Percentiles rank a stretch among this genome's conserved stretches.
Conservation (phyloP, 2,113 vertebrate genomes). For the Salvator merianae region DNA sequence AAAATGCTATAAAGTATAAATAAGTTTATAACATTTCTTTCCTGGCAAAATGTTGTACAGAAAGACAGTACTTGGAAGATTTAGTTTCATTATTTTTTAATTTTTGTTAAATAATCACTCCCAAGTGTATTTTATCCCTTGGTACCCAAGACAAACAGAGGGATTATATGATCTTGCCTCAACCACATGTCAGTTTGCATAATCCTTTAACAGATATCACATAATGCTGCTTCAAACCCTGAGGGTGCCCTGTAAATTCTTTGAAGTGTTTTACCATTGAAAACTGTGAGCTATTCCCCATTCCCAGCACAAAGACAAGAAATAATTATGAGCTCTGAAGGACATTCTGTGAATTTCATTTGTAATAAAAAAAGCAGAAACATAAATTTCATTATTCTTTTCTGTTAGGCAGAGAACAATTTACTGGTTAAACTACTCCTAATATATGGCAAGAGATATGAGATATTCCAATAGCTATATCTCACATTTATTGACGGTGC, state of each 20-base stretch:
- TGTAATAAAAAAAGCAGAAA: neutral
- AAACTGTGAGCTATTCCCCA: no score
- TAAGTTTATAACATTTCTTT: neutral
- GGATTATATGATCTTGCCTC: neutral
- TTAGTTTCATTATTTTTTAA: neutral
- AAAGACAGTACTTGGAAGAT: no score
- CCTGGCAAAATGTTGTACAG: no score
- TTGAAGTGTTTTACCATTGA: neutral
- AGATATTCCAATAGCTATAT: neutral
- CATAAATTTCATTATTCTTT: neutral
- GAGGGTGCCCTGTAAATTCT: neutral
- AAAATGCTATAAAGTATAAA: neutral
- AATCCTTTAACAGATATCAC: neutral
- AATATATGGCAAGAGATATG: neutral
- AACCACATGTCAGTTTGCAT: neutral
- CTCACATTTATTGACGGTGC: neutral
- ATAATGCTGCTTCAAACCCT: no score
- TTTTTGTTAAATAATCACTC: no score
- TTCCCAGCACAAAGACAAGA: no score
- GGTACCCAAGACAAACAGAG: neutral
- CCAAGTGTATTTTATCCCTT: neutral
- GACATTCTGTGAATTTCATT: neutral
- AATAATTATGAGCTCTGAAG: neutral
- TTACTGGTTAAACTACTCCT: neutral
- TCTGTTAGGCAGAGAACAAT: neutral